phyloP scores from a whole-genome alignment of 2,888 invertebrate species.

The Coenonympha arcania region DNA sequence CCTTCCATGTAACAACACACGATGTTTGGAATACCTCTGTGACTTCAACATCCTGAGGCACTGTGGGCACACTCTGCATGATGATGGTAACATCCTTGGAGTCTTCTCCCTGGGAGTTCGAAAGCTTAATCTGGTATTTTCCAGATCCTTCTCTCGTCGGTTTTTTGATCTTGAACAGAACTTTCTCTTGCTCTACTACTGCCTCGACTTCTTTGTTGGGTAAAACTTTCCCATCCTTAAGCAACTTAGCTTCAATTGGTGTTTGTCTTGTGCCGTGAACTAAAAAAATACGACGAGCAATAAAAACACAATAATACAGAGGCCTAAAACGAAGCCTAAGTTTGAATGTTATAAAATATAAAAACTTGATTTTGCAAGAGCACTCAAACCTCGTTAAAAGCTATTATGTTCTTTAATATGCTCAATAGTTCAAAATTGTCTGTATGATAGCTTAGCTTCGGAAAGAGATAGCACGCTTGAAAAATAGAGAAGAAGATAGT shows the following conservation, averaged over 20 bases:
- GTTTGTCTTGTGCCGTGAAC: conserved; percentile 91
- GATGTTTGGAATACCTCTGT: conserved; percentile 90
- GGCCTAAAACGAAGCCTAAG: too few relatives aligned
- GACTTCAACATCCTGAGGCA: conserved; percentile 89
- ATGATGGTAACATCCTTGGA: conserved; percentile 85
- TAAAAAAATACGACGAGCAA: too few relatives aligned
- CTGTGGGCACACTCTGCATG: conserved; percentile 90
- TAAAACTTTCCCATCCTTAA: conserved; percentile 92
- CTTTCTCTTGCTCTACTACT: conserved; percentile 91
- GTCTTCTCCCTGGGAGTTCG: conserved; percentile 95
- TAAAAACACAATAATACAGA: too few relatives aligned
- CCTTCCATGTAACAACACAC: conserved; percentile 89
- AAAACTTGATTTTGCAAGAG: too few relatives aligned
- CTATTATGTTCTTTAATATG: too few relatives aligned
- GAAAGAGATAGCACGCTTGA: too few relatives aligned
- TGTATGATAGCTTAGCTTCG: too few relatives aligned
- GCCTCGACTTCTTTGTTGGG: conserved; percentile 92
- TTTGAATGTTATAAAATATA: too few relatives aligned
- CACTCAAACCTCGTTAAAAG: too few relatives aligned
- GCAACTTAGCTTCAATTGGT: conserved; percentile 90
- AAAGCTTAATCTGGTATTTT: conserved; percentile 91
- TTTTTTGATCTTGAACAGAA: conserved; percentile 92
- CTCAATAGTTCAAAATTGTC: too few relatives aligned
- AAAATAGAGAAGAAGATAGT: too few relatives aligned
- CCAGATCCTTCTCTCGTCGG: conserved; percentile 90